phyloP scores from a whole-genome alignment of 2,888 invertebrate species.

The Archips xylosteana region DNA sequence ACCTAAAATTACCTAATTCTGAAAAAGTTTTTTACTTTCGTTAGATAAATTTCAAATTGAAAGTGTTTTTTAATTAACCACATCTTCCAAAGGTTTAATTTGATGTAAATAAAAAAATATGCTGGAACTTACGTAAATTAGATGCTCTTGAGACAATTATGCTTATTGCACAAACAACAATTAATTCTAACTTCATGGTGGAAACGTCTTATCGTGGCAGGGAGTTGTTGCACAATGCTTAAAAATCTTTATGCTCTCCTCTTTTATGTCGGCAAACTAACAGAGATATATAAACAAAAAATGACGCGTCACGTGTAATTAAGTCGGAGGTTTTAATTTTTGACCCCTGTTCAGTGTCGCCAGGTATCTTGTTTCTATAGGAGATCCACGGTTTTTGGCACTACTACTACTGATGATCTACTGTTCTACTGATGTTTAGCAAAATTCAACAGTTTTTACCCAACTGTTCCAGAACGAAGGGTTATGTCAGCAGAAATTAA shows the following conservation, averaged over 20 bases:
- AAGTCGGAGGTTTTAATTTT: background rate
- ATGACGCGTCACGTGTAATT: slow-evolving; percentile 13
- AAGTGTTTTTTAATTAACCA: background rate
- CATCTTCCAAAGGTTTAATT: background rate
- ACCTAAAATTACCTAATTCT: no score
- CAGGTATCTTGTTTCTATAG: no score
- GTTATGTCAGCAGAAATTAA: no score
- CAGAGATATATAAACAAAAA: background rate
- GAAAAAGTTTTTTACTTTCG: no score
- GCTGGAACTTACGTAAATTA: slow-evolving; percentile 35
- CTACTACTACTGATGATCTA: no score
- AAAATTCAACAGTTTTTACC: no score
- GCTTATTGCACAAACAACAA: slow-evolving; percentile 37
- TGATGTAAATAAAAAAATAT: slow-evolving; percentile 3
- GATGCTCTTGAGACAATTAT: slow-evolving; percentile 36
- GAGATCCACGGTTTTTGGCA: no score
- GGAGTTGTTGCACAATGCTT: slow-evolving; percentile 36
- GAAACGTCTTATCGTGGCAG: slow-evolving; percentile 28
- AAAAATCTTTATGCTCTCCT: slow-evolving; percentile 21
- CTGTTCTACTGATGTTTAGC: no score
- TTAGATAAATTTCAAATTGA: no score
- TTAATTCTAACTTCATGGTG: slow-evolving; percentile 35
- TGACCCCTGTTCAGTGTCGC: background rate
- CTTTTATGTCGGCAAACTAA: slow-evolving; percentile 36
- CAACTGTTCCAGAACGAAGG: no score